Conservation (phyloP, 2,888 invertebrate species). For the Macrophya alboannulata region DNA sequence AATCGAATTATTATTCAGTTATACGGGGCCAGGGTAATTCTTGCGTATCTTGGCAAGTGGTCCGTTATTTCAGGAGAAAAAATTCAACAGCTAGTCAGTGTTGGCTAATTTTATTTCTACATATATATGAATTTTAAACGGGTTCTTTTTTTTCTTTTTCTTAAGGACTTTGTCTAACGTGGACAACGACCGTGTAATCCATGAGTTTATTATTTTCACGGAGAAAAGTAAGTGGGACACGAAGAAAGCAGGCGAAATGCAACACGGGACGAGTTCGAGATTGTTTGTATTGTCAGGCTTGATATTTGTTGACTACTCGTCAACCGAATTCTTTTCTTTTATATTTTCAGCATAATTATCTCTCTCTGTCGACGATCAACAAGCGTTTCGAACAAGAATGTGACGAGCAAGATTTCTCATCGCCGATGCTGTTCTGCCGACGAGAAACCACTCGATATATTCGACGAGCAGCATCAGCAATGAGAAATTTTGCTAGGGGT, state of each 20-base stretch:
- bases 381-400: not conserved
- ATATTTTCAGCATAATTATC: slow-evolving; percentile 14
- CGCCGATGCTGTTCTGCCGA: not conserved
- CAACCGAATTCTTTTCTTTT: not conserved
- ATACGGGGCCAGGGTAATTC: not conserved
- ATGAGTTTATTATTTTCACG: slow-evolving; percentile 29
- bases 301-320: slow-evolving; percentile 17
- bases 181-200: not conserved
- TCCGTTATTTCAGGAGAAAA: not conserved
- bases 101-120: slow-evolving; percentile 1
- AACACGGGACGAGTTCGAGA: slow-evolving; percentile 8
- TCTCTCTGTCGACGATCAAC: slow-evolving; percentile 43
- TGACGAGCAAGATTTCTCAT: slow-evolving; percentile 5
- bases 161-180: not conserved
- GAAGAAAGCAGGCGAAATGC: slow-evolving; percentile 40
- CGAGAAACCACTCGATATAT: not conserved
- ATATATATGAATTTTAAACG: not conserved
- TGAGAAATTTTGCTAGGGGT: not conserved
- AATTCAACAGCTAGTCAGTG: not conserved
- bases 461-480: not conserved
- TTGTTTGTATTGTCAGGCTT: slow-evolving; percentile 6
- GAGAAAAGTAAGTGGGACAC: slow-evolving; percentile 14
- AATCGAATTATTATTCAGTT: slow-evolving; percentile 44
- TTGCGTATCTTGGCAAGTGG: not conserved
- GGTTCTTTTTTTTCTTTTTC: not conserved